phyloP scores from a whole-genome alignment of 2,113 vertebrate genomes.

The Lycaon pictus region DNA sequence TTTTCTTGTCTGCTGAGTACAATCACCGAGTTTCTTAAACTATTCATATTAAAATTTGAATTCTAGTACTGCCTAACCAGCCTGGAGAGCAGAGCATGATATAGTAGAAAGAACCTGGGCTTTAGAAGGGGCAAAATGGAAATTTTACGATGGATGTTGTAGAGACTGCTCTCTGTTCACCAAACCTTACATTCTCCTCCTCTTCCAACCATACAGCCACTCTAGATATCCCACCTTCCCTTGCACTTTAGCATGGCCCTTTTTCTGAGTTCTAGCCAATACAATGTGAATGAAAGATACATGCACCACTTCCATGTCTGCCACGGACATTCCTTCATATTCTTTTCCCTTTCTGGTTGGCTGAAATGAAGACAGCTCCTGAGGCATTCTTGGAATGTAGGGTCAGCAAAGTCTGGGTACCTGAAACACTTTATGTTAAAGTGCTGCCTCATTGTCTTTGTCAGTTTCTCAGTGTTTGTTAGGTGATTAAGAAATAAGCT shows the following conservation, averaged over 20 bases:
- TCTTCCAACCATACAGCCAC: not conserved
- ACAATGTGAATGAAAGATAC: not conserved
- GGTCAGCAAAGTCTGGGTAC: not conserved
- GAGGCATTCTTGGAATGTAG: not conserved
- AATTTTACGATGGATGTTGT: not conserved
- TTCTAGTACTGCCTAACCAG: not conserved
- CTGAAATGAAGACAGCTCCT: not conserved
- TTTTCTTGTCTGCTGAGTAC: not conserved
- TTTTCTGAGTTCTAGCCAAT: not conserved
- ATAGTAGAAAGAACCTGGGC: not conserved
- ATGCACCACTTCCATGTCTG: not conserved
- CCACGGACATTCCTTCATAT: not conserved
- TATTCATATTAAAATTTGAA: not conserved
- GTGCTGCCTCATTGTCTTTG: not conserved
- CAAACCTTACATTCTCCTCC: not conserved
- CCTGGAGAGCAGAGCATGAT: not conserved
- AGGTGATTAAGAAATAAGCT: not conserved
- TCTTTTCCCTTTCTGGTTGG: not conserved
- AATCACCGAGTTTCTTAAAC: not conserved
- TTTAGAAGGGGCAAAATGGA: not conserved
- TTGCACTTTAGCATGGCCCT: not conserved
- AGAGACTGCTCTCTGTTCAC: not conserved
- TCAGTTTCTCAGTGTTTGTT: not conserved
- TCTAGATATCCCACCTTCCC: not conserved
- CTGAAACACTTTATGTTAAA: not conserved